phyloP scores from a whole-genome alignment of 2,888 invertebrate species.

The Cylloceria caligata region DNA sequence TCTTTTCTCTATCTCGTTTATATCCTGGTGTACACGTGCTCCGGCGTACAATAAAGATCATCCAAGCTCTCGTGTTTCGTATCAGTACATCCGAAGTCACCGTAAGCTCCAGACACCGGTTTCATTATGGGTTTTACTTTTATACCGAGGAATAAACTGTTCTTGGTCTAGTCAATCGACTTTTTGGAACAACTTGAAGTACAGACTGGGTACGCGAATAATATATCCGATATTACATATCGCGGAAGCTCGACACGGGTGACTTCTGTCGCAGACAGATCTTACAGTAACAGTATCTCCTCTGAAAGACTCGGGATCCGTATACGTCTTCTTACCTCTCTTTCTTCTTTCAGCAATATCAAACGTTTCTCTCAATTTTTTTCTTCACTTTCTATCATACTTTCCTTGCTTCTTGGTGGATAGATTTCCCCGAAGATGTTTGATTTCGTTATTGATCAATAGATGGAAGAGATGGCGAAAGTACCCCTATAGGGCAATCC shows the following conservation, averaged over 20 bases:
- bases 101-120: constrained; percentile 35
- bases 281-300: constrained; percentile 18
- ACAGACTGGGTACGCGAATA: constrained; percentile 19
- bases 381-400: not conserved
- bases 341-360: constrained; percentile 10
- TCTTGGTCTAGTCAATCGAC: constrained; percentile 16
- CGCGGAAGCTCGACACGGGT: constrained; percentile 31
- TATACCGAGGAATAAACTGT: constrained; percentile 16
- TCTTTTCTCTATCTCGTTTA: constrained; percentile 50
- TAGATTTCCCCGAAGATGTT: not conserved
- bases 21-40: constrained; percentile 48
- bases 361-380: not conserved
- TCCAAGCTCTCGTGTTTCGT: constrained; percentile 17
- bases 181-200: not conserved
- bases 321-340: not conserved
- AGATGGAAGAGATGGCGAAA: not conserved
- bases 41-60: constrained; percentile 36
- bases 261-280: constrained; percentile 54
- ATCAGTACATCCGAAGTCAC: constrained; percentile 31
- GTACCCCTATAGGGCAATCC: not conserved
- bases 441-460: not conserved
- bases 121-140: constrained; percentile 29
- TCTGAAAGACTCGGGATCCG: constrained; percentile 11
- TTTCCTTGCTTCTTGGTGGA: not conserved
- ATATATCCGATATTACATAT: constrained; percentile 47